Conservation (phyloP, 2,888 invertebrate species). For the Thumatha senex region DNA sequence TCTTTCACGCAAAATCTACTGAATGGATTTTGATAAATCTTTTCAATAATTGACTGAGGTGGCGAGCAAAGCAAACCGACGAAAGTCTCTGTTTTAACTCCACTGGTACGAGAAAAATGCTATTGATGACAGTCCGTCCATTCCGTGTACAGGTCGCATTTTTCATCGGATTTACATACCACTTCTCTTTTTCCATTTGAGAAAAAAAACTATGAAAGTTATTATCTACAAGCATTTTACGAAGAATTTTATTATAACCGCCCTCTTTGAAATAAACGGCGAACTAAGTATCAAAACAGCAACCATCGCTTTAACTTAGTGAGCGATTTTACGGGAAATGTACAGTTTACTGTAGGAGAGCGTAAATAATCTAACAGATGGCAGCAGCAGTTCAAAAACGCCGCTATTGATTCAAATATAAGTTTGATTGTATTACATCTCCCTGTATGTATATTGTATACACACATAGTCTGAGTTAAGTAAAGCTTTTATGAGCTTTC, state of each 20-base stretch:
- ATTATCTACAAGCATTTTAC: too few species aligned
- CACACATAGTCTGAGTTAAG: constrained; percentile 12
- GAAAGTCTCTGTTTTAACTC: too few species aligned
- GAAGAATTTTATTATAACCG: background rate
- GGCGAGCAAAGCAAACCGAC: too few species aligned
- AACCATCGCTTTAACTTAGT: background rate
- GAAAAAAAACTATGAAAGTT: too few species aligned
- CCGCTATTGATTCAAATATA: constrained; percentile 22
- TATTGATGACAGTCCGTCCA: too few species aligned
- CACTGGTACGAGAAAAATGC: too few species aligned
- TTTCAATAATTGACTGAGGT: too few species aligned
- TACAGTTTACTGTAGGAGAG: background rate
- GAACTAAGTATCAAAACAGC: constrained; percentile 15
- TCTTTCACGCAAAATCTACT: too few species aligned
- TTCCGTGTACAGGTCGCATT: too few species aligned
- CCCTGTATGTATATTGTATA: constrained; percentile 8
- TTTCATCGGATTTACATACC: too few species aligned
- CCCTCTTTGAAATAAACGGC: constrained; percentile 25
- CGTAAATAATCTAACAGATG: constrained; percentile 26
- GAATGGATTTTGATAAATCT: too few species aligned
- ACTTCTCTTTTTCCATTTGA: too few species aligned
- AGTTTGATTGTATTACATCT: background rate
- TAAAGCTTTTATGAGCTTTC: constrained; percentile 42
- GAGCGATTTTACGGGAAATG: constrained; percentile 11
- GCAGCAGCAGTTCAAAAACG: constrained; percentile 24